Conservation (phyloP, 2,888 invertebrate genomes). For the Plutella xylostella region DNA sequence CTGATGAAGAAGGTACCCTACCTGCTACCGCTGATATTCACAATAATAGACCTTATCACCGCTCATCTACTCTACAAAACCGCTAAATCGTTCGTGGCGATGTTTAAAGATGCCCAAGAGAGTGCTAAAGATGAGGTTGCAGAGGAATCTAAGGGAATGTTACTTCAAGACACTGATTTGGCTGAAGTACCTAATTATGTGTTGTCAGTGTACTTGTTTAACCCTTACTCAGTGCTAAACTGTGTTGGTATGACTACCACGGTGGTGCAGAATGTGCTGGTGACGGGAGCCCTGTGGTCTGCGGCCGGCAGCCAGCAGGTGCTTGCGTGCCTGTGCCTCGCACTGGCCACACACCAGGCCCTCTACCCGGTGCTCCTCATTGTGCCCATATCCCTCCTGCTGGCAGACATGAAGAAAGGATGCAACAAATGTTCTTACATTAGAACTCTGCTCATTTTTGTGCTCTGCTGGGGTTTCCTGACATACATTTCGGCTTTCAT, state of each 20-base stretch:
- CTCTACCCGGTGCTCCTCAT: constrained; percentile 85
- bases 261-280: constrained; percentile 87
- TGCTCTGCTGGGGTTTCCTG: constrained; percentile 62
- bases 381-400: constrained; percentile 82
- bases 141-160: constrained; percentile 66
- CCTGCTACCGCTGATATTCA: constrained; percentile 74
- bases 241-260: constrained; percentile 93
- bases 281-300: constrained; percentile 77
- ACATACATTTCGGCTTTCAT: constrained; percentile 73
- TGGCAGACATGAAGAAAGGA: constrained; percentile 67
- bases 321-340: constrained; percentile 75
- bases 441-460: constrained; percentile 63
- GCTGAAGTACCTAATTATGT: constrained; percentile 77
- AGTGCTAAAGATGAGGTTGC: constrained; percentile 63
- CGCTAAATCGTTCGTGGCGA: constrained; percentile 75
- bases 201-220: constrained; percentile 84
- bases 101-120: constrained; percentile 65
- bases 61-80: constrained; percentile 79
- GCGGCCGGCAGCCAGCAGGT: constrained; percentile 75
- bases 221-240: constrained; percentile 88
- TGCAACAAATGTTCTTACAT: constrained; percentile 59
- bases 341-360: constrained; percentile 84
- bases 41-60: constrained; percentile 80
- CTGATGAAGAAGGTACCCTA: constrained; percentile 67
- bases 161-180: constrained; percentile 68